Percentiles rank a stretch among this genome's conserved stretches.
Evolutionary conservation across 2,113 vertebrate genomes (phyloP).

Genomic region (Ceuthmochares aereus): DNA sequence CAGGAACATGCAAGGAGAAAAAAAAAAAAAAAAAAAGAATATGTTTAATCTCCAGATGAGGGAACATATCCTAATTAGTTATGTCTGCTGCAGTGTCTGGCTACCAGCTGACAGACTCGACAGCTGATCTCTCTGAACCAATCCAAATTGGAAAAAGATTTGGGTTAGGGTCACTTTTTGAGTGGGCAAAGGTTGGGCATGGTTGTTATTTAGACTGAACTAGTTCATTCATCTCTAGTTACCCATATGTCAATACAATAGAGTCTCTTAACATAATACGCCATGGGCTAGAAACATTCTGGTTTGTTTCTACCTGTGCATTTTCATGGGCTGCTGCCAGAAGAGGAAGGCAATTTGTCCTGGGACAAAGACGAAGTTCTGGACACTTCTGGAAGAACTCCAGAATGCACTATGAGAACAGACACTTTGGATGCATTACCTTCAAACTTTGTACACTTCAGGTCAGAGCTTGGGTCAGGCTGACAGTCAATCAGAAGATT

Average conservation of each 20-base stretch:
- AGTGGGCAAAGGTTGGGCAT: slow-evolving; percentile 70
- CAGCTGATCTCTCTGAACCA: slow-evolving; percentile 69
- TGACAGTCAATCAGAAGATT: background rate
- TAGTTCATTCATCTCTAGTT: slow-evolving; percentile 68
- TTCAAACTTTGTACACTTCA: background rate
- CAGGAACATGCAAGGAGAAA: background rate
- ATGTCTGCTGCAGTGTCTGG: slow-evolving; percentile 69
- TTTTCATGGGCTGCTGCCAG: slow-evolving; percentile 24
- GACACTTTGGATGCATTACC: background rate
- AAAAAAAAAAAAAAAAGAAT: background rate
- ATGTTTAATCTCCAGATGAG: slow-evolving; percentile 41
- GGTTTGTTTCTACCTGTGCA: slow-evolving; percentile 21
- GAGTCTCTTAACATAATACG: slow-evolving; percentile 23
- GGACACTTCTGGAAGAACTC: slow-evolving; percentile 7
- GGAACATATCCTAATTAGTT: slow-evolving; percentile 61
- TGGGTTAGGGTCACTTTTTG: slow-evolving; percentile 65
- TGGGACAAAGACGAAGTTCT: slow-evolving; percentile 21
- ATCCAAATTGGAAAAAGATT: slow-evolving; percentile 63
- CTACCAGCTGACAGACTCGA: slow-evolving; percentile 65
- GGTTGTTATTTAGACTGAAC: slow-evolving; percentile 68
- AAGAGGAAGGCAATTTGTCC: background rate
- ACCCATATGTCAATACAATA: slow-evolving; percentile 65
- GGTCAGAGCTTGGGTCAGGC: background rate
- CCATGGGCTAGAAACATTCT: slow-evolving; percentile 10
- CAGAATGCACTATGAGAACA: background rate